Evolutionary conservation across 2,888 invertebrate species (phyloP), one percentile per base, ranked within the genome.

Genomic region (Glomeris marginata): DNA sequence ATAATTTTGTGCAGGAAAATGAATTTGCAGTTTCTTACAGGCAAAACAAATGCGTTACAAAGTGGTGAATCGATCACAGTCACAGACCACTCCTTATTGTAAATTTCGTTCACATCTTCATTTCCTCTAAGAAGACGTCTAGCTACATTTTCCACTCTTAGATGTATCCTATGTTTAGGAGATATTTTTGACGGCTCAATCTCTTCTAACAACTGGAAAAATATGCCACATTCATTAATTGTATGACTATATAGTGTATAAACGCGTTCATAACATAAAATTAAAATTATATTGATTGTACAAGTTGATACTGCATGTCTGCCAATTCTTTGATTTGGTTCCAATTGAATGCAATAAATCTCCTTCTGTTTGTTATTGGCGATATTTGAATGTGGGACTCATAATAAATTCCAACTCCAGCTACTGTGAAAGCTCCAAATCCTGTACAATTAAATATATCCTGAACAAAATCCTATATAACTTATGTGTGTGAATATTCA

Each of bases 1-100:
- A 41, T 13, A 10, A 10, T 10, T 10, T 21, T 44, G 10, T 13
- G 11, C 11, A 18, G 28, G 22, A 22, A 22, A 18, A 15, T 18
- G 34, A 40, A 18, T 43, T 4, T 33, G 34, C 34, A 13, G 34
- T 33, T 18, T 40, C 66, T 63, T 61, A 72, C 69, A 15, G 75
- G 74, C 48, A 76, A 59, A 41, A 75, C 74, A 61, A 72, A 72
- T 1, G 75, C 75, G 64, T 76, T 77, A 49, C 63, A 64, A 2
- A 61, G 54, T 2, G 62, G 59, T 48, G 64, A 62, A 56, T 70
- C 61, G 4, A 68, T 56, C 28, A 77, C 68, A 41, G 69, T 65
- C 3, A 77, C 61, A 5, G 64, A 66, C 75, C 75, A 77, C 3
- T 67, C 57, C 46, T 67, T 66, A 11, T 66, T 57, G 22, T 63